Evolutionary conservation across 2,888 invertebrate species (phyloP).

Genomic region (Tipula confusa): DNA sequence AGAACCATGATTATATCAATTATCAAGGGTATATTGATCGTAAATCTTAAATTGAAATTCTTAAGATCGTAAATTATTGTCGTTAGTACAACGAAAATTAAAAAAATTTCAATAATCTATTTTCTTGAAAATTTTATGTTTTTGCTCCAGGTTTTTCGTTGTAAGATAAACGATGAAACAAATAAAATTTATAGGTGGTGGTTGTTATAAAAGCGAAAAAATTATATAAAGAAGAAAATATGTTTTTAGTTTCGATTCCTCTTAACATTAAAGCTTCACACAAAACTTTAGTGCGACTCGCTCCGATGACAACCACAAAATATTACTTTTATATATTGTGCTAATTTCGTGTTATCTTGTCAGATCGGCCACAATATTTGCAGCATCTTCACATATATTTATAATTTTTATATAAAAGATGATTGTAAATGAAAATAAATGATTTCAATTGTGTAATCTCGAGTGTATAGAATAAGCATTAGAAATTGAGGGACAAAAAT

Average conservation of each 20-base stretch:
- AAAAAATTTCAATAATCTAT: not conserved
- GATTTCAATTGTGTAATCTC: not conserved
- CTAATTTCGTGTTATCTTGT: not conserved
- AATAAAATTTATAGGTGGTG: slow-evolving; percentile 1
- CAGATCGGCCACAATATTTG: not conserved
- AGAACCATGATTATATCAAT: too few relatives aligned
- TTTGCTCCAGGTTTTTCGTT: not conserved
- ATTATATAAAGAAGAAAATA: too few relatives aligned
- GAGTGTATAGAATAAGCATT: not conserved
- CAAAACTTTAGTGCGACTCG: not conserved
- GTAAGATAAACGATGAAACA: not conserved
- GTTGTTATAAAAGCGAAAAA: not conserved
- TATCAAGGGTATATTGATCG: too few relatives aligned
- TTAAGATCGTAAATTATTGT: not conserved
- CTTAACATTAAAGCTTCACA: not conserved
- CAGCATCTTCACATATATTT: not conserved
- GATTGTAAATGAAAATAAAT: not conserved
- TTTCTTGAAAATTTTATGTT: not conserved
- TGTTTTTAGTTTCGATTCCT: not conserved
- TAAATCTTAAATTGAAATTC: not conserved
- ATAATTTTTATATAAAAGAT: not conserved
- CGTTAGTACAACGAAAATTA: not conserved
- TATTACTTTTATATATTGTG: not conserved
- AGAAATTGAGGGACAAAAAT: not conserved
- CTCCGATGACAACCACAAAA: not conserved